These are phyloP conservation scores for Pachyrhynchus sulphureomaculatus DNA, from an alignment of 1,140 invertebrate genomes.

Conservation along the genomic window DNA sequence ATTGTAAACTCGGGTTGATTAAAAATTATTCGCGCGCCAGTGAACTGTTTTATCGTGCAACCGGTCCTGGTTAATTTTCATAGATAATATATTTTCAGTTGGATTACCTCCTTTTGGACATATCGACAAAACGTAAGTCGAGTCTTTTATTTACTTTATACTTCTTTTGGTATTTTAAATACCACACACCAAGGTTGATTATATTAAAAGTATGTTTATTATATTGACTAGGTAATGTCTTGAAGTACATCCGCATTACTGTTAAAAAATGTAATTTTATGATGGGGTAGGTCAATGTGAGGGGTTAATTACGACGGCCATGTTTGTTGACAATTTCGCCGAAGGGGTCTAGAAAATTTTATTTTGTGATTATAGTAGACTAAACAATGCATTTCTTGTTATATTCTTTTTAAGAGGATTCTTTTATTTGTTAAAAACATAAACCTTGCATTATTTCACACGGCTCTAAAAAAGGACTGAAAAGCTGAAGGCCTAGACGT, in stretches of 20 bases:
- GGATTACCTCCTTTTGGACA: conserved; percentile 3
- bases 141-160: conserved; percentile 7
- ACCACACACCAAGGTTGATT: conserved; percentile 5
- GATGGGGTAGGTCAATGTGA: conserved; percentile 28
- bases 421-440: no score
- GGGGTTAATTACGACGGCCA: conserved; percentile 29
- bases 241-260: no score
- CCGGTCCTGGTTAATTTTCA: neutral
- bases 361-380: no score
- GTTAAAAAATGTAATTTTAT: neutral
- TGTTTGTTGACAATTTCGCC: conserved; percentile 26
- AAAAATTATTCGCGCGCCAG: conserved; percentile 3
- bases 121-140: conserved; percentile 3
- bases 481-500: no score
- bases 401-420: no score
- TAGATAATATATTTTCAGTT: neutral
- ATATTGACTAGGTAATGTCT: neutral
- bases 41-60: neutral
- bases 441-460: no score
- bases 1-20: neutral
- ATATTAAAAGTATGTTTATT: neutral
- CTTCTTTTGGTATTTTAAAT: conserved; percentile 1
- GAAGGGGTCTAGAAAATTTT: conserved; percentile 5
- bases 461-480: no score
- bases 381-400: no score